Evolutionary conservation across 2,113 vertebrate genomes (phyloP).

Genomic region (Sylvilagus bachmani): DNA sequence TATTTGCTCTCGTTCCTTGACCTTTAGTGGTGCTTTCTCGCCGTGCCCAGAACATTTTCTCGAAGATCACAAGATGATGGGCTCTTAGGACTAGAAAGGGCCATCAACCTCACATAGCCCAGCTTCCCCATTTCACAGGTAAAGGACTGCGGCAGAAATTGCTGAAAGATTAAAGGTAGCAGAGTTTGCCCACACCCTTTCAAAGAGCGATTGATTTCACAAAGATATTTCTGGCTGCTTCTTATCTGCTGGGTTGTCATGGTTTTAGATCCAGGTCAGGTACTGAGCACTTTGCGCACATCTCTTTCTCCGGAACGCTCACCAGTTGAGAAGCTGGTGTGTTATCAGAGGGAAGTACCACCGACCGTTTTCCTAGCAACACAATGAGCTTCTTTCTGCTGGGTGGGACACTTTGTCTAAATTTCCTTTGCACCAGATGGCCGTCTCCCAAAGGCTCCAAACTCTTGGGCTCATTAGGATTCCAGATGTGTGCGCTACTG

Average conservation of each 20-base stretch:
- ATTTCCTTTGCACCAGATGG: conserved; percentile 75
- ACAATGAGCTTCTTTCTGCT: conserved; percentile 58
- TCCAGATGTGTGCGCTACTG: conserved; percentile 60
- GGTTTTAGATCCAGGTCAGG: background rate
- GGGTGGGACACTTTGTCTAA: conserved; percentile 66
- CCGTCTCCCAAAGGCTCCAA: background rate
- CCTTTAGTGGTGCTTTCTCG: background rate
- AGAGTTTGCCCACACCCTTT: background rate
- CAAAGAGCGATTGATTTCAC: background rate
- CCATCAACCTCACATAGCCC: background rate
- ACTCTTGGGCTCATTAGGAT: conserved; percentile 37
- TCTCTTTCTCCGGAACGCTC: background rate
- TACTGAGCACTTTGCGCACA: background rate
- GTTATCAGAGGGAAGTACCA: conserved; percentile 28
- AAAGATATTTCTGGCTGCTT: background rate
- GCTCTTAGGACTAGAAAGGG: background rate
- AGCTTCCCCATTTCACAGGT: conserved; percentile 27
- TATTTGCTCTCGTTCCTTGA: background rate
- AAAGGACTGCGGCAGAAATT: conserved; percentile 8
- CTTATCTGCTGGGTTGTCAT: background rate
- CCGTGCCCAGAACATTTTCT: background rate
- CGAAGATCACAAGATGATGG: background rate
- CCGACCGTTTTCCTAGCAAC: background rate
- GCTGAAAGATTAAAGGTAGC: conserved; percentile 12
- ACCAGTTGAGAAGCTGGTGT: background rate